Base-by-base conservation (phyloP, 2,888 invertebrate species). In the Nemurella pictetii region DNA sequence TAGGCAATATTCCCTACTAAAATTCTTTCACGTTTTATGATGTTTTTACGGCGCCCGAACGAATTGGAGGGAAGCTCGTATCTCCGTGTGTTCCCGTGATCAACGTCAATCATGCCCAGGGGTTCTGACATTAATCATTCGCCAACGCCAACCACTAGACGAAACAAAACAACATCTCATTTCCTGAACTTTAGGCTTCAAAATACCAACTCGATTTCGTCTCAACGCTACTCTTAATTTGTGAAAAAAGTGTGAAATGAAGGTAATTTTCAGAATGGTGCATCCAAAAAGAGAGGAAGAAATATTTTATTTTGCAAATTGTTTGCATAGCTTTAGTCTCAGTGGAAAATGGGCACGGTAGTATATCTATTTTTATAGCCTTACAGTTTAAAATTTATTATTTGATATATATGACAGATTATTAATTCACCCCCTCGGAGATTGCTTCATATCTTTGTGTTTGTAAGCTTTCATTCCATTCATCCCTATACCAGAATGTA, bases 81-180 rank as follows among this genome's bases (percentile, higher is more conserved):
- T 55, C 20, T 55, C 20, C 55, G 5, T 20, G 5, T 55, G 1
- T n/a, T n/a, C n/a, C n/a, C n/a, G n/a, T 1, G 12, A 55, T 55
- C 55, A 7, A 20, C 55, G n/a, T 7, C 55, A 20, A 55, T 55
- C 55, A 12, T 20, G 55, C 75, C 28, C 75, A n/a, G 4, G 75
- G 75, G 75, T 75, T 28, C 25, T 75, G 75, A 28, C 75, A 75
- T 75, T 75, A n/a, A 75, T 75, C 75, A 28, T n/a, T 27, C 20
- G 9, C 9, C 20, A 55, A 55, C 20, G 55, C 5, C 15, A 55
- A 20, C 55, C n/a, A 9, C 75, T 15, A 28, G 26, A 27, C 75
- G 26, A 75, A 75, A 26, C 28, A 26, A 75, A 2, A 75, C 27
- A 4, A 55, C 20, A 55, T 55, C 55, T 75, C n/a, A 2, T 5